Percentiles rank a stretch among this genome's conserved stretches.
Conservation (phyloP, 2,113 vertebrate species). For the Semicossyphus pulcher region DNA sequence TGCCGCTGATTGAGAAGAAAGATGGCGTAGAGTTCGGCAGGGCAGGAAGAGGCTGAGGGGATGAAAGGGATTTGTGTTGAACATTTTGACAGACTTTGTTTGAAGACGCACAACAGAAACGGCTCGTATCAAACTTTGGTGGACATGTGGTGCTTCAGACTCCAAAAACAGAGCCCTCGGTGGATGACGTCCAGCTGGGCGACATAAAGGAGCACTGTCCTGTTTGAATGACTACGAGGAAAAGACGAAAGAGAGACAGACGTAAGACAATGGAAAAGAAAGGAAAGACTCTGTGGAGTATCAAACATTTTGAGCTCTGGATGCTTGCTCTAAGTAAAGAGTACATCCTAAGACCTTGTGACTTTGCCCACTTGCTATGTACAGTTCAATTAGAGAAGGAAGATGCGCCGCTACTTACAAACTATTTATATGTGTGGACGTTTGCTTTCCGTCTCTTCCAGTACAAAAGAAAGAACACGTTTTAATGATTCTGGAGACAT, state of each 20-base stretch:
- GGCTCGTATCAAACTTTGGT: conserved; percentile 32
- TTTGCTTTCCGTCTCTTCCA: conserved; percentile 74
- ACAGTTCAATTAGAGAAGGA: conserved; percentile 65
- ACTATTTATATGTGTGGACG: conserved; percentile 82
- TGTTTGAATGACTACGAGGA: conserved; percentile 51
- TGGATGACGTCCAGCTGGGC: conserved; percentile 48
- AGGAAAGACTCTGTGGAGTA: conserved; percentile 48
- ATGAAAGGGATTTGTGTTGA: conserved; percentile 56
- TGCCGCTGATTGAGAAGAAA: conserved; percentile 48
- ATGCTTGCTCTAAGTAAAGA: conserved; percentile 49
- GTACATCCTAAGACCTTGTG: conserved; percentile 37
- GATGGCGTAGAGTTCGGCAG: conserved; percentile 61
- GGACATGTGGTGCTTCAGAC: conserved; percentile 32
- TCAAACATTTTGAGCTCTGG: conserved; percentile 48
- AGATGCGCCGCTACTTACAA: conserved; percentile 70
- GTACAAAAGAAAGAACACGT: conserved; percentile 76
- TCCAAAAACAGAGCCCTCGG: conserved; percentile 2
- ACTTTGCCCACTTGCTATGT: conserved; percentile 68
- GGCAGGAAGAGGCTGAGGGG: conserved; percentile 34
- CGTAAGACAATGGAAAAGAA: conserved; percentile 27
- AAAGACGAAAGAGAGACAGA: conserved; percentile 36
- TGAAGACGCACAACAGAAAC: conserved; percentile 34
- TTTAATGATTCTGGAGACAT: conserved; percentile 61
- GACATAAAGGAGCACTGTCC: conserved; percentile 43
- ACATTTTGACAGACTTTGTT: conserved; percentile 56